Conservation (phyloP, 2,113 vertebrate species). For the Archocentrus centrarchus region DNA sequence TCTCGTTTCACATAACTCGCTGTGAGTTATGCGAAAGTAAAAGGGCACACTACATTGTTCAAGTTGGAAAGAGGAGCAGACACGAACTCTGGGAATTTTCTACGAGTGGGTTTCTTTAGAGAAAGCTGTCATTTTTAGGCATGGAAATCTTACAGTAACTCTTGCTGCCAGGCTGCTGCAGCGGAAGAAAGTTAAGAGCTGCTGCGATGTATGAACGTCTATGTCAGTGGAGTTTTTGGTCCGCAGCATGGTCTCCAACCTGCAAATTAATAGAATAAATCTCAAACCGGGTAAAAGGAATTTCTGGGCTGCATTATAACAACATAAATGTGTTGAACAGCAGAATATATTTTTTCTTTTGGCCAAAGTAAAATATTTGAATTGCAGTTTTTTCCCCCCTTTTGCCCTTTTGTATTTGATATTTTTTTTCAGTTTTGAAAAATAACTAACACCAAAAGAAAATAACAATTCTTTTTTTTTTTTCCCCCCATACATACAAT, state of each 20-base stretch:
- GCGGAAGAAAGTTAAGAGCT: conserved; percentile 17
- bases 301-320: neutral
- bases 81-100: conserved; percentile 9
- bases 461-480: neutral
- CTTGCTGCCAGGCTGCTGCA: neutral
- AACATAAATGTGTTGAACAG: conserved; percentile 3
- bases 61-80: conserved; percentile 7
- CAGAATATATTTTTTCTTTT: neutral
- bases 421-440: conserved; percentile 12
- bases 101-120: neutral
- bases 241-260: neutral
- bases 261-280: conserved; percentile 19
- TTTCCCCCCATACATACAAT: too few species aligned
- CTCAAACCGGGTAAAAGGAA: neutral
- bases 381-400: neutral
- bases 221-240: conserved; percentile 29
- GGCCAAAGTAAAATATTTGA: neutral
- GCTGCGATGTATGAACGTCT: conserved; percentile 18
- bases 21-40: neutral
- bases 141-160: conserved; percentile 3
- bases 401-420: neutral
- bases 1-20: conserved; percentile 48
- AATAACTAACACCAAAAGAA: neutral
- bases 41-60: conserved; percentile 17
- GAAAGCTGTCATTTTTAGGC: conserved; percentile 20